These are phyloP conservation scores for Leptothorax acervorum DNA, from an alignment of 2,888 invertebrate species.

Conservation along the genomic window DNA sequence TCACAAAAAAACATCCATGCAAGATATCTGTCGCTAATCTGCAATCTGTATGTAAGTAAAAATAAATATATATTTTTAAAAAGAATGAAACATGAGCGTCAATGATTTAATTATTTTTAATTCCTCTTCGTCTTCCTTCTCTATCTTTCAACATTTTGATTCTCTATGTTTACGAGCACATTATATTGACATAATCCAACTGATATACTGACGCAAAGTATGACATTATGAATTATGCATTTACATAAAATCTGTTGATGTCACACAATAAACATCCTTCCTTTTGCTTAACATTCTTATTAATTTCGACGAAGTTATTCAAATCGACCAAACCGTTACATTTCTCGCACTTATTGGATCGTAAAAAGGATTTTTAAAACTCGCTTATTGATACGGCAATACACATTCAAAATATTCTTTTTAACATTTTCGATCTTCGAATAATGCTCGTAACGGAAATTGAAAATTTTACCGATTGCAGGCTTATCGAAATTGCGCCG, in stretches of 20 bases:
- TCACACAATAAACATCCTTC: not conserved
- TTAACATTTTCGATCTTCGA: not conserved
- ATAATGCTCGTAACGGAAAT: conserved; percentile 8
- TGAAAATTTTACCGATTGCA: not conserved
- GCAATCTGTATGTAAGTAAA: not conserved
- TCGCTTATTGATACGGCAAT: not conserved
- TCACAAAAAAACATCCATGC: not conserved
- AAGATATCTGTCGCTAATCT: not conserved
- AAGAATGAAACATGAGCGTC: not conserved
- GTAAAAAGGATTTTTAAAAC: conserved; percentile 6
- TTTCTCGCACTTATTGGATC: not conserved
- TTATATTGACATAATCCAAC: conserved; percentile 22
- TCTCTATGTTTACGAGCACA: conserved; percentile 4
- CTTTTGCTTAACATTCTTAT: not conserved
- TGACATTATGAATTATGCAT: conserved; percentile 10
- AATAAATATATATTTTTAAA: not conserved
- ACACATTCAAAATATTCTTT: not conserved
- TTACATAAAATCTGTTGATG: conserved; percentile 17
- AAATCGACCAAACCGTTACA: not conserved
- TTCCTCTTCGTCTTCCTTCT: not conserved
- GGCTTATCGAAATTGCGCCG: conserved; percentile 22
- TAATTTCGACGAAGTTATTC: not conserved
- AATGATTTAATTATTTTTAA: not conserved
- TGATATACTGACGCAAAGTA: conserved; percentile 11
- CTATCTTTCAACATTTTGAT: not conserved